These are phyloP conservation scores for Chiloscyllium plagiosum DNA, from an alignment of 2,113 vertebrate species.

Conservation along the genomic window DNA sequence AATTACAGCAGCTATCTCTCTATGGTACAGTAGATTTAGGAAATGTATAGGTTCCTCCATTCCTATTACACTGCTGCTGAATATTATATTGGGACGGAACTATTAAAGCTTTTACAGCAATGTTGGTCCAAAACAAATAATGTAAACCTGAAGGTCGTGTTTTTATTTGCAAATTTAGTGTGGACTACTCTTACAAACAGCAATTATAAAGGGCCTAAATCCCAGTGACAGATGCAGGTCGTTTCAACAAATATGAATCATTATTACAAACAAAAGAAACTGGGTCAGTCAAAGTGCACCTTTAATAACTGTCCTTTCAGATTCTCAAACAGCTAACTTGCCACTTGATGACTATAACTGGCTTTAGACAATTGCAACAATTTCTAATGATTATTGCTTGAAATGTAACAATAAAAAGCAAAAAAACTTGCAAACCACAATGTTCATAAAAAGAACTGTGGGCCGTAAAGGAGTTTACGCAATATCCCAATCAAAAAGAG, in stretches of 20 bases:
- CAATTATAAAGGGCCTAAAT: neutral
- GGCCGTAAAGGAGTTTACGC: neutral
- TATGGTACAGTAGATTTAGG: neutral
- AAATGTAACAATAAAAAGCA: neutral
- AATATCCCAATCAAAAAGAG: neutral
- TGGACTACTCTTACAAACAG: neutral
- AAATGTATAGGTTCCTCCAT: neutral
- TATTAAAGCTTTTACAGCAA: neutral
- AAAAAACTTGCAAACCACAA: neutral
- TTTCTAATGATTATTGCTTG: neutral
- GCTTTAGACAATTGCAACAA: neutral
- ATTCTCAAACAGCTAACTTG: conserved; percentile 5
- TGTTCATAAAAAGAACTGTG: neutral
- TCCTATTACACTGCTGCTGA: neutral
- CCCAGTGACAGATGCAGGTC: neutral
- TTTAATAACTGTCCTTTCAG: conserved; percentile 4
- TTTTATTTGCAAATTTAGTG: neutral
- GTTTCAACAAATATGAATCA: neutral
- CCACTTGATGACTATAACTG: neutral
- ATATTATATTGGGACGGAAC: neutral
- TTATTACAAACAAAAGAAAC: neutral
- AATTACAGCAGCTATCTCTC: neutral
- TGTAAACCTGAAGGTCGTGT: neutral
- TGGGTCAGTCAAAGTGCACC: neutral
- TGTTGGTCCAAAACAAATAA: neutral